Percentiles rank a stretch among this genome's conserved stretches.
phyloP scores from a whole-genome alignment of 2,797 vertebrate species.

The Odontamblyopus rebecca region DNA sequence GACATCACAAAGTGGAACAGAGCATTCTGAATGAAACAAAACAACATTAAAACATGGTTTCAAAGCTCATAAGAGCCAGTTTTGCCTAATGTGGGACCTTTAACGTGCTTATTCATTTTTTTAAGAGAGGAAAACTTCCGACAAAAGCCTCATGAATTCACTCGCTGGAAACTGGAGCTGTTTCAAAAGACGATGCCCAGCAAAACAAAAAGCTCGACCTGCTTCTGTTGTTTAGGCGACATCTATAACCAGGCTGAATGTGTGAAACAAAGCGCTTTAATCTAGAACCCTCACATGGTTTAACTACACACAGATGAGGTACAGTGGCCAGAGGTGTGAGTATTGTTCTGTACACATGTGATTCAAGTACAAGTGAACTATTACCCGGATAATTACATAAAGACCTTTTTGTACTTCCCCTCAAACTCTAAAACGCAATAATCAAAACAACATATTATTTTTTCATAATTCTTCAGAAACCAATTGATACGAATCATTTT shows the following conservation, averaged over 20 bases:
- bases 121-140: conserved; percentile 11
- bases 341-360: neutral
- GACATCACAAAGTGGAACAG: no score
- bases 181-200: neutral
- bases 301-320: neutral
- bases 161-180: neutral
- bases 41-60: no score
- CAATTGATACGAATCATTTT: no score
- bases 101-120: conserved; percentile 1
- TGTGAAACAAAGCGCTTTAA: neutral
- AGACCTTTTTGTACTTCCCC: neutral
- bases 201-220: neutral
- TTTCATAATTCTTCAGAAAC: no score
- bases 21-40: no score
- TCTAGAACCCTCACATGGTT: neutral
- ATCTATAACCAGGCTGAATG: neutral
- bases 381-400: neutral
- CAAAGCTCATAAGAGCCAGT: no score
- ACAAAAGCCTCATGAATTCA: conserved; percentile 22
- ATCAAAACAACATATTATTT: no score
- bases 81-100: no score
- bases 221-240: neutral
- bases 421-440: no score
- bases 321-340: neutral
- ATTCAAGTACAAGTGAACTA: neutral